Percentiles rank a stretch among this genome's conserved stretches.
Conservation (phyloP, 92 coral and sea anemone species). For the Zoanthus solanderi region DNA sequence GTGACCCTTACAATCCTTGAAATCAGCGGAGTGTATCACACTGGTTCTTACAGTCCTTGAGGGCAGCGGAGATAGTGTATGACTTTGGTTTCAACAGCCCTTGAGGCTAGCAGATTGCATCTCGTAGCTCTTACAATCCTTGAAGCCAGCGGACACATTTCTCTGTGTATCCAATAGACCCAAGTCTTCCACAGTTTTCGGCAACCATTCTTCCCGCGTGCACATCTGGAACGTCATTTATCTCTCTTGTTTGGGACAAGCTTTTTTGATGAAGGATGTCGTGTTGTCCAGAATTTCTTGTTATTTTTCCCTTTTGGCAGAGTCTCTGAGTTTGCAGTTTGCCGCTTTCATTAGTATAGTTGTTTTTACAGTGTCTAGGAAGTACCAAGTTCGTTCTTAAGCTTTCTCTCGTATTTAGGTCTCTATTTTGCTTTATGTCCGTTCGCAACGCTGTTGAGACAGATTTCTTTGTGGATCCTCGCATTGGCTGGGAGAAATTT, state of each 20-base stretch:
- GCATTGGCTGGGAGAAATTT: neutral
- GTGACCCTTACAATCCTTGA: no score
- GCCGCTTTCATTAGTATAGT: neutral
- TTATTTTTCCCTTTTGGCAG: neutral
- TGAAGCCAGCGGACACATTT: constrained; percentile 46
- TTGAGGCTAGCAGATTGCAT: neutral
- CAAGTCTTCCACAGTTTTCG: constrained; percentile 27
- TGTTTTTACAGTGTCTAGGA: neutral
- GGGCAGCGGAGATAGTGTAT: no score
- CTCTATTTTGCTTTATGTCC: constrained; percentile 6
- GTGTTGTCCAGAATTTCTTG: neutral
- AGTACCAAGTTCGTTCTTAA: neutral
- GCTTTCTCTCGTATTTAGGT: neutral
- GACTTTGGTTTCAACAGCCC: no score
- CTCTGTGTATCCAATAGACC: constrained; percentile 28
- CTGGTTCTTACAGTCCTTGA: no score
- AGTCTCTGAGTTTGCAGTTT: neutral
- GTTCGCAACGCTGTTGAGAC: neutral
- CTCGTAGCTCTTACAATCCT: neutral
- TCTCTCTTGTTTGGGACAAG: neutral
- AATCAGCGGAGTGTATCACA: no score
- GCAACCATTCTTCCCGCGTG: neutral
- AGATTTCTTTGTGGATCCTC: neutral
- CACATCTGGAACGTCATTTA: neutral
- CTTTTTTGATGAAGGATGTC: neutral